Evolutionary conservation across 2,797 vertebrate species (phyloP).

Genomic region (Prunella strophiata): DNA sequence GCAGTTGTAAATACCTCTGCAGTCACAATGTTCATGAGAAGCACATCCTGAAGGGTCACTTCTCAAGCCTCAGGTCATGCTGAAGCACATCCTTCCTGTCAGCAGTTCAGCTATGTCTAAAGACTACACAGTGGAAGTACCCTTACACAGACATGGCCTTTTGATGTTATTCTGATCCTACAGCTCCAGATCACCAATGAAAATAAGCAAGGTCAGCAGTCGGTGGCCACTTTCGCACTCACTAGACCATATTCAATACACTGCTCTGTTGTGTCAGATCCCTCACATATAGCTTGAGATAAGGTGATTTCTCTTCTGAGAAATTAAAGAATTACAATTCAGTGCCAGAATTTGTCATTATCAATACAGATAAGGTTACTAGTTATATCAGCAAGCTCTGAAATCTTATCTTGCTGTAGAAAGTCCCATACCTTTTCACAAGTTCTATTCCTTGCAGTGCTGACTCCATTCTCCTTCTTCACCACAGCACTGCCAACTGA

Average conservation of each 20-base stretch:
- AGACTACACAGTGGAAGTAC: not conserved
- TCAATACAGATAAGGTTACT: too few relatives aligned
- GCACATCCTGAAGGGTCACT: not conserved
- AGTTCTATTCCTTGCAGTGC: too few relatives aligned
- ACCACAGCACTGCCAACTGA: too few relatives aligned
- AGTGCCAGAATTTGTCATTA: too few relatives aligned
- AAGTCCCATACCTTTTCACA: too few relatives aligned
- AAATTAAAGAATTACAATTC: not conserved
- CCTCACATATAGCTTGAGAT: not conserved
- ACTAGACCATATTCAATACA: not conserved
- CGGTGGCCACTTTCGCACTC: not conserved
- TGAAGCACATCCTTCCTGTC: not conserved
- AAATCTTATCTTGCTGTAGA: too few relatives aligned
- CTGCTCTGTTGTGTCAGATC: not conserved
- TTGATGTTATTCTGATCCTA: not conserved
- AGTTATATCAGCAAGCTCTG: too few relatives aligned
- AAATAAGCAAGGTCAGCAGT: not conserved
- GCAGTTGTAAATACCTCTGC: not conserved
- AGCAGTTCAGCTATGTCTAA: not conserved
- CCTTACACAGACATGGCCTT: not conserved
- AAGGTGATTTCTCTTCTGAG: not conserved
- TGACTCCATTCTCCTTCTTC: too few relatives aligned
- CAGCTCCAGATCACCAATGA: not conserved
- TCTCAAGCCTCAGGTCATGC: not conserved
- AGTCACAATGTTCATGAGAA: rapidly evolving